Evolutionary conservation across 2,797 vertebrate species (phyloP).

Genomic region (Hypotaenidia okinawae): DNA sequence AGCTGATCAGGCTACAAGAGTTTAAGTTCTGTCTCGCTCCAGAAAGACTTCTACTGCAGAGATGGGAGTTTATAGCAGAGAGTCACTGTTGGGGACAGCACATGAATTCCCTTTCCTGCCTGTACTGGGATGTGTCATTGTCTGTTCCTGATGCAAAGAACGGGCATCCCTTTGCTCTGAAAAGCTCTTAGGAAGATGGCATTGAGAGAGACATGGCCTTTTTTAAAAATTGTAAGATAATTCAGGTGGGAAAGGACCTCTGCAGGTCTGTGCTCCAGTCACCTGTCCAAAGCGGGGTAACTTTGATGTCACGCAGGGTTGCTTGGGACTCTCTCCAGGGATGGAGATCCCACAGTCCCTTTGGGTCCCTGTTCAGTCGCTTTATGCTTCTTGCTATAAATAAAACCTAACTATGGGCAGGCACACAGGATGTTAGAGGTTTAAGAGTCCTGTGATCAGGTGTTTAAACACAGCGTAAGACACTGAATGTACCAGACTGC

Average conservation of each 20-base stretch:
- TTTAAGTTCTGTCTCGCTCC: not conserved
- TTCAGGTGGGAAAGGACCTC: not conserved
- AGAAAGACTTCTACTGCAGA: not conserved
- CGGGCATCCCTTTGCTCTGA: not conserved
- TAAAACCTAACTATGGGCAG: not conserved
- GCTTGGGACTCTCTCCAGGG: not conserved
- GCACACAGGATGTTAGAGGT: not conserved
- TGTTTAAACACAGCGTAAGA: not conserved
- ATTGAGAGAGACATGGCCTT: not conserved
- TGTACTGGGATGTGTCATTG: not conserved
- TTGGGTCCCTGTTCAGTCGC: not conserved
- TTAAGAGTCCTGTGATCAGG: not conserved
- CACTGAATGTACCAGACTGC: not conserved
- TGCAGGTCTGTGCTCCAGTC: not conserved
- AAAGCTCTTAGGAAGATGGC: not conserved
- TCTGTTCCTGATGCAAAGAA: not conserved
- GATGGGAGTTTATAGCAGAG: not conserved
- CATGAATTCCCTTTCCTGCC: not conserved
- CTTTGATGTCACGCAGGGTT: not conserved
- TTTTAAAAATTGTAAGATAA: not conserved
- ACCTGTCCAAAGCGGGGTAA: not conserved
- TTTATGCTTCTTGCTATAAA: not conserved
- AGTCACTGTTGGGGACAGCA: not conserved
- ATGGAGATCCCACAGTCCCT: not conserved
- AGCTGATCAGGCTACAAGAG: not conserved